Evolutionary conservation across 1,140 invertebrate genomes (phyloP).

Genomic region (Musca domestica): DNA sequence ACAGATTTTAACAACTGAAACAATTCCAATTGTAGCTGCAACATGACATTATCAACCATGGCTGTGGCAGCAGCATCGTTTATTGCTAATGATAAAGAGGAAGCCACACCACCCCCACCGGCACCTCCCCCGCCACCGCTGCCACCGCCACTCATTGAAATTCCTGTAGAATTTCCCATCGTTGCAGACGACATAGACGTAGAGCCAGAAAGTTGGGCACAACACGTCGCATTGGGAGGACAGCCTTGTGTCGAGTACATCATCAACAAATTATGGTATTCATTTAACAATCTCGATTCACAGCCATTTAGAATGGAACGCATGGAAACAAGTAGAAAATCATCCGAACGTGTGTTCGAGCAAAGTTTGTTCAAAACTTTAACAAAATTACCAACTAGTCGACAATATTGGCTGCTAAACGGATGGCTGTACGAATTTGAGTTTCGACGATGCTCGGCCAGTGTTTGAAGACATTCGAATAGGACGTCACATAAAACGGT

Average conservation of each 20-base stretch:
- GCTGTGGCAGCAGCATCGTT: neutral
- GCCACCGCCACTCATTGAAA: neutral
- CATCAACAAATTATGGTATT: conserved; percentile 48
- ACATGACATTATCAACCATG: conserved; percentile 22
- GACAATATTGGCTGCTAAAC: conserved; percentile 28
- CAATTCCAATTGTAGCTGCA: conserved; percentile 39
- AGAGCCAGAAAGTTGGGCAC: neutral
- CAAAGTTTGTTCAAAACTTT: conserved; percentile 45
- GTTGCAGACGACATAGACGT: neutral
- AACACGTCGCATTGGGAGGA: neutral
- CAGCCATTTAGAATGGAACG: conserved; percentile 47
- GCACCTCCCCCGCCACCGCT: neutral
- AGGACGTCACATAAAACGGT: conserved; percentile 51
- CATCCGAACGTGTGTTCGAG: conserved; percentile 47
- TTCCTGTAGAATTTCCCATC: neutral
- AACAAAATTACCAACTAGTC: conserved; percentile 44
- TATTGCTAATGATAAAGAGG: neutral
- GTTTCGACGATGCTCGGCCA: conserved; percentile 18
- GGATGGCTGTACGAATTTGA: neutral
- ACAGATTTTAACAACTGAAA: conserved; percentile 38
- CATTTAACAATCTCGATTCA: conserved; percentile 49
- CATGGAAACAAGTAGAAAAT: conserved; percentile 40
- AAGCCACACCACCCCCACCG: neutral
- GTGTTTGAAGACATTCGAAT: conserved; percentile 33
- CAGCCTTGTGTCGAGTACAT: conserved; percentile 27